Evolutionary conservation across 2,797 vertebrate genomes (phyloP), one percentile per base, ranked within the genome.

Genomic region (Perdix hodgsoniae): DNA sequence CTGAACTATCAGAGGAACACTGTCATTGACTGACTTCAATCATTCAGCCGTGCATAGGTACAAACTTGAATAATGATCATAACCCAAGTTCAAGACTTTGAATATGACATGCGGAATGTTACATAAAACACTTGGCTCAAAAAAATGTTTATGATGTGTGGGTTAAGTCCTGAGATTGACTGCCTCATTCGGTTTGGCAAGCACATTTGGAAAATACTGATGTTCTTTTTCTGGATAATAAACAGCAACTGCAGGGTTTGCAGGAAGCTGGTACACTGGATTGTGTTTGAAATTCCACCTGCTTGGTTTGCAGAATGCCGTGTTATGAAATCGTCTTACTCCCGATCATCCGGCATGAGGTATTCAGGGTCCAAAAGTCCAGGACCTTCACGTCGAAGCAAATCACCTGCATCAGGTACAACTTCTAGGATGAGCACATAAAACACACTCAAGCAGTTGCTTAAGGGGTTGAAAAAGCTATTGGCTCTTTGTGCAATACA

Each of bases 381-480:
- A 2, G 98, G 98, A 79, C 93, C 95, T 18, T 98, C 98, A 6
- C 98, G 98, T 22, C 98, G 99, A 94, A 99, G 98, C 98, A 99
- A 99, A 93, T 99, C 99, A 54, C 99, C 99, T 21, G 98, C 98
- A 90, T 97, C 98, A 98, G 98, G 99, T 99, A 97, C 60, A 93
- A 12, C 45, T 81, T 50, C 24, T 42, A 24, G 76, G 22, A 60
- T 57, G 56, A 67, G 16, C 4, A 4, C 1, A 3, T 29, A 31
- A 42, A 73, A 52, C 33, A 15, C 2, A 49, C 59, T 10, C 40
- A 56, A 8, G 23, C 37, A 31, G 24, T 73, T 50, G 4, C 76
- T 71, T 45, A 73, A 31, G 21, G 21, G 11, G 3, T 0, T 63
- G 11, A 33, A 75, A 82, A 77, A 57, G 3, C 1, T 35, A 2